Conservation (phyloP, 2,113 vertebrate species). For the Chascanopsetta lugubris region DNA sequence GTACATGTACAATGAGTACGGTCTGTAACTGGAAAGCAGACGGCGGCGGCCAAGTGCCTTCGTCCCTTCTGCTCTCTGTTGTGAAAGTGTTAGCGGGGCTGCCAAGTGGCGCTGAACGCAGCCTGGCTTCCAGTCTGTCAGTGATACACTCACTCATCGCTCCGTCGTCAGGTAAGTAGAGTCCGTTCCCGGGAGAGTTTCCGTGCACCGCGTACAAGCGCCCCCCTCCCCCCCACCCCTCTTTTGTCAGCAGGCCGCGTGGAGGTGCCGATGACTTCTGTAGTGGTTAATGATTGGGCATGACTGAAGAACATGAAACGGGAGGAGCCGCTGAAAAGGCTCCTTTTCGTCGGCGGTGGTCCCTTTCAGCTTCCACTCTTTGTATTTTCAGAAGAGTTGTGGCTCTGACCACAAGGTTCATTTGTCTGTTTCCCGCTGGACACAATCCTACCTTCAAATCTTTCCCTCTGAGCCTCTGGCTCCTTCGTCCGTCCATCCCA, state of each 20-base stretch:
- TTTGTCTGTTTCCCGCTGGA: constrained; percentile 12
- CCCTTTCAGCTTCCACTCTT: constrained; percentile 54
- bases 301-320: constrained; percentile 51
- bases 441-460: constrained; percentile 15
- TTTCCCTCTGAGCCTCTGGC: constrained; percentile 14
- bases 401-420: constrained; percentile 24
- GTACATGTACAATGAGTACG: constrained; percentile 65
- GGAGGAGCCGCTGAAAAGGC: constrained; percentile 48
- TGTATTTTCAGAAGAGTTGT: constrained; percentile 34
- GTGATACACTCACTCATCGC: constrained; percentile 4
- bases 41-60: constrained; percentile 19
- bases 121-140: constrained; percentile 26
- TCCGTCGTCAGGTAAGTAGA: constrained; percentile 20
- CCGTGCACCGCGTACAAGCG: constrained; percentile 50
- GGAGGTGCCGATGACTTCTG: constrained; percentile 72
- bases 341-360: constrained; percentile 52
- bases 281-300: constrained; percentile 78
- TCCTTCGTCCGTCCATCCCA: constrained; percentile 19
- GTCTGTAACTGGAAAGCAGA: constrained; percentile 52
- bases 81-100: constrained; percentile 8
- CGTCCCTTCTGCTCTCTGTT: constrained; percentile 15
- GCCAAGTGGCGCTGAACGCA: constrained; percentile 27
- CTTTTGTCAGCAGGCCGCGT: constrained; percentile 31
- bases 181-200: constrained; percentile 29
- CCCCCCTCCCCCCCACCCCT: too few relatives aligned